Conservation (phyloP, 2,888 invertebrate species). For the Tetranychus piercei region DNA sequence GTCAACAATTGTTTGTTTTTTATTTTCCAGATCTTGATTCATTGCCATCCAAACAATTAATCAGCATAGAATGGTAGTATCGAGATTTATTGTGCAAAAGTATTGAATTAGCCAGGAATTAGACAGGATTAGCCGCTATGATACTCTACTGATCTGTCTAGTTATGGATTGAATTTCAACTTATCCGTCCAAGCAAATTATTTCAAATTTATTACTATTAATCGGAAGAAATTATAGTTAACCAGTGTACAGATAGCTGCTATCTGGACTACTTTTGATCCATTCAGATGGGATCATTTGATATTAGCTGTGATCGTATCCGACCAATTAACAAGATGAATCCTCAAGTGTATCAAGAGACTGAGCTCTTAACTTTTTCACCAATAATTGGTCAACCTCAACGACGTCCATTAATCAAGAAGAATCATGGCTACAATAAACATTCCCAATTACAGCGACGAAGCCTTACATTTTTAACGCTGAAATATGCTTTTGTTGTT, state of each 20-base stretch:
- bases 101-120: too few species aligned
- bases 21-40: too few species aligned
- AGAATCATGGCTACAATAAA: not conserved
- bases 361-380: slow-evolving; percentile 8
- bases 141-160: too few species aligned
- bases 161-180: too few species aligned
- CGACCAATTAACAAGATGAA: not conserved
- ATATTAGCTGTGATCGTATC: not conserved
- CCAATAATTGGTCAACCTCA: not conserved
- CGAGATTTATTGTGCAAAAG: too few species aligned
- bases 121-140: too few species aligned
- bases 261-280: not conserved
- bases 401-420: not conserved
- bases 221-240: not conserved
- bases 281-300: not conserved
- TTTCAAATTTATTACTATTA: not conserved
- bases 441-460: not conserved
- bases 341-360: not conserved
- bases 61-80: too few species aligned
- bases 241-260: not conserved
- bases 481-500: slow-evolving; percentile 2
- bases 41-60: too few species aligned
- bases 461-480: not conserved
- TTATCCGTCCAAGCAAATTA: too few species aligned
- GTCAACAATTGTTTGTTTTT: too few species aligned